Evolutionary conservation across 2,797 vertebrate genomes (phyloP).

Genomic region (Trachurus trachurus): DNA sequence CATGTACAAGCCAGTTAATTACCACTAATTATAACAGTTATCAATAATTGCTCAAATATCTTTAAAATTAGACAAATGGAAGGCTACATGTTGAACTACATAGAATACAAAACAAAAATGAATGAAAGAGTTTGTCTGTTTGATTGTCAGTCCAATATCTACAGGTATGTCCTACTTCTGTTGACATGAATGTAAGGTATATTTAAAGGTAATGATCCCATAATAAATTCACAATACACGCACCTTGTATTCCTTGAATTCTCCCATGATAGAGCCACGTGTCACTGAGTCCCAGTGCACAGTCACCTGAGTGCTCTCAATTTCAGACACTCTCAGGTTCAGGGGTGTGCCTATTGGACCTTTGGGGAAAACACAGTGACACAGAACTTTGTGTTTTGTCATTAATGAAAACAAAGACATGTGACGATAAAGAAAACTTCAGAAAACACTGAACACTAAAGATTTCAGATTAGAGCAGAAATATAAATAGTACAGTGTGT

Average conservation of each 20-base stretch:
- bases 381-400: background rate
- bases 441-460: no score
- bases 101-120: background rate
- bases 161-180: background rate
- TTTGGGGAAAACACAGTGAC: slow-evolving; percentile 62
- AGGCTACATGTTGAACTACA: background rate
- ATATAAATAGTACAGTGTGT: no score
- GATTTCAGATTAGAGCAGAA: no score
- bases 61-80: background rate
- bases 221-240: slow-evolving; percentile 47
- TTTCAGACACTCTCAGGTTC: slow-evolving; percentile 91
- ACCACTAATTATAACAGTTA: background rate
- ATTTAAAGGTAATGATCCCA: background rate
- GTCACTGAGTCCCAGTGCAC: slow-evolving; percentile 93
- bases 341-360: slow-evolving; percentile 93
- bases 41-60: background rate
- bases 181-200: background rate
- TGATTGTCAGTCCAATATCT: background rate
- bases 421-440: background rate
- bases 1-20: no score
- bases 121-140: background rate
- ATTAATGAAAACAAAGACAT: slow-evolving; percentile 11
- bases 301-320: slow-evolving; percentile 93
- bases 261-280: slow-evolving; percentile 92
- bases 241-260: slow-evolving; percentile 97